Percentiles rank a stretch among this genome's conserved stretches.
These are phyloP conservation scores for Lepus oiostolus DNA, from an alignment of 2,797 vertebrate genomes.

Conservation along the genomic window DNA sequence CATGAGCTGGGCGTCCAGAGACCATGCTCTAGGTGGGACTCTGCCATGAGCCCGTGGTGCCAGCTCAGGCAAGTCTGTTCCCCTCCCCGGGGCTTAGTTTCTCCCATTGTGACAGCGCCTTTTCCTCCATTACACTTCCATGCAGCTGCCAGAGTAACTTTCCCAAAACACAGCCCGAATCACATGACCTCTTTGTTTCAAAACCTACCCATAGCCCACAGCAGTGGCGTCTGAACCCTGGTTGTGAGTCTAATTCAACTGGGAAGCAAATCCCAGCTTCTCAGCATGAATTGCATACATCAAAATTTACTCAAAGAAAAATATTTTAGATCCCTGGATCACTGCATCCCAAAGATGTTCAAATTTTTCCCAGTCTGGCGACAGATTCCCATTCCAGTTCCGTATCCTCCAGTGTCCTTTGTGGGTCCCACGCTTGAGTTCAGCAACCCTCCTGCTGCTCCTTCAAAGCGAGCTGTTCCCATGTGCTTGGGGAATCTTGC, in stretches of 20 bases:
- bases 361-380: background rate
- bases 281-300: background rate
- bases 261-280: background rate
- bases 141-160: background rate
- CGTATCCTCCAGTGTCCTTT: background rate
- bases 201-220: background rate
- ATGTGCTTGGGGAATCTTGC: background rate
- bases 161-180: constrained; percentile 11
- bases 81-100: background rate
- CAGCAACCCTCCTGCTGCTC: background rate
- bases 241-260: background rate
- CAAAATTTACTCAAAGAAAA: background rate
- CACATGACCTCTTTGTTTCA: background rate
- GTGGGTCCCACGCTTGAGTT: background rate
- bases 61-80: background rate
- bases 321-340: background rate
- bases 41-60: background rate
- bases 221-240: background rate
- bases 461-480: background rate
- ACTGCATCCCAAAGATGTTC: background rate
- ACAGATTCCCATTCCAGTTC: background rate
- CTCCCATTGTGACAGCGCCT: background rate
- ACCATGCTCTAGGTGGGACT: background rate
- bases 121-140: background rate
- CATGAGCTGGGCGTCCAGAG: background rate